Conservation (phyloP, 92 coral and sea anemone species). For the Galaxea fascicularis region DNA sequence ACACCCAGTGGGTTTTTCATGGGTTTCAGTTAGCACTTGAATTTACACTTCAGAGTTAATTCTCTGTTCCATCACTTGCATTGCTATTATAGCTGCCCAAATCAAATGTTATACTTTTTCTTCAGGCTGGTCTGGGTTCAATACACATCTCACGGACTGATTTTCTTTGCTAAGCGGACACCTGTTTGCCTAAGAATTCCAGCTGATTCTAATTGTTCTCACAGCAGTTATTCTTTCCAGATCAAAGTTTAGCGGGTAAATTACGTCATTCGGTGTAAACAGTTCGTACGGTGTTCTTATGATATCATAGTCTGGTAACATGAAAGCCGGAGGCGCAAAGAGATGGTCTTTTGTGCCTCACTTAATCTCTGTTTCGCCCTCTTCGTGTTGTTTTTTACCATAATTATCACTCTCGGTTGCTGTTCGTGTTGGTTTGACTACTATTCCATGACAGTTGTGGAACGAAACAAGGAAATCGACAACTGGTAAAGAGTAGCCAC, state of each 20-base stretch:
- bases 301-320: constrained; percentile 70
- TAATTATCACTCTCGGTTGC: constrained; percentile 94
- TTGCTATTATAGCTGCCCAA: no score
- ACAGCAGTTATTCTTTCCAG: not conserved
- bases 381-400: constrained; percentile 91
- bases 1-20: no score
- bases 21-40: no score
- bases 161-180: not conserved
- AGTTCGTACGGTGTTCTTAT: constrained; percentile 4
- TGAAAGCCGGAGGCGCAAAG: constrained; percentile 79
- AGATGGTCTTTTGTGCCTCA: constrained; percentile 99
- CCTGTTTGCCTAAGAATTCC: not conserved
- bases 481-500: constrained; percentile 79
- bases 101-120: no score
- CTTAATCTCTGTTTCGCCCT: constrained; percentile 95
- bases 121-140: not conserved
- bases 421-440: constrained; percentile 99
- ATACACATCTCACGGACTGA: not conserved
- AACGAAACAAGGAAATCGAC: constrained; percentile 87
- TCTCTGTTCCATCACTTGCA: no score
- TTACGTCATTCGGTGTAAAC: constrained; percentile 67
- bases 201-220: not conserved
- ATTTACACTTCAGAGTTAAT: no score
- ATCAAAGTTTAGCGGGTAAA: constrained; percentile 17
- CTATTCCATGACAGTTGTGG: constrained; percentile 85